A percentile compares a stretch with the other conserved stretches of the same genome.
These are phyloP conservation scores for Asteroscopus sphinx DNA, from an alignment of 2,888 invertebrate genomes.

Conservation along the genomic window DNA sequence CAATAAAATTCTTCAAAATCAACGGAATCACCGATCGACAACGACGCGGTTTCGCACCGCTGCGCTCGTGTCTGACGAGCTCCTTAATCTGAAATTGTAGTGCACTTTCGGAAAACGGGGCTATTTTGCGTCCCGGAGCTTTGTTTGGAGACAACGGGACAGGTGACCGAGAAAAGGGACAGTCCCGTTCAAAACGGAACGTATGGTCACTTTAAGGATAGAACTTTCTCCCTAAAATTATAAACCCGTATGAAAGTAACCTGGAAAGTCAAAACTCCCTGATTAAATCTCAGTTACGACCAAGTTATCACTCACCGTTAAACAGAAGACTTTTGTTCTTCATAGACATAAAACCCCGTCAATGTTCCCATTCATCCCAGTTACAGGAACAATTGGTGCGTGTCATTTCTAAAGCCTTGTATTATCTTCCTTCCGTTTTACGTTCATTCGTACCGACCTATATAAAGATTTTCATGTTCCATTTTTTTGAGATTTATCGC, in stretches of 20 bases:
- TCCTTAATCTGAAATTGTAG: too few species aligned
- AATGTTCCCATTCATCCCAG: constrained; percentile 43
- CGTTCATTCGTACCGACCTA: constrained; percentile 26
- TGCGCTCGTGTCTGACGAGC: too few species aligned
- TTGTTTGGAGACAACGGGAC: too few species aligned
- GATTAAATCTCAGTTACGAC: constrained; percentile 4
- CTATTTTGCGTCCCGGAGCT: too few species aligned
- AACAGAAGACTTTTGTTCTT: constrained; percentile 33
- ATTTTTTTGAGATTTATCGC: constrained; percentile 39
- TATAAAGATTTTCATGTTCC: constrained; percentile 36
- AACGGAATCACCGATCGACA: too few species aligned
- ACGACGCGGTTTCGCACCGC: too few species aligned
- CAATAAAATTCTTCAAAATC: too few species aligned
- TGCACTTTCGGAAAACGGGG: too few species aligned
- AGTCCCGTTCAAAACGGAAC: too few species aligned
- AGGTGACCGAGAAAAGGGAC: too few species aligned
- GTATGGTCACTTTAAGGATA: too few species aligned
- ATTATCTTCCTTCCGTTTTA: constrained; percentile 31
- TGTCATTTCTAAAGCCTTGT: constrained; percentile 45
- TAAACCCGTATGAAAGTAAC: constrained; percentile 3
- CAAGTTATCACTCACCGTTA: constrained; percentile 20
- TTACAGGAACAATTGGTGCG: constrained; percentile 45
- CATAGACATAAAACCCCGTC: constrained; percentile 33
- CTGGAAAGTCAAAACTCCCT: constrained; percentile 1
- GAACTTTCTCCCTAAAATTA: not conserved